Base-by-base conservation (phyloP, 1,140 invertebrate species). In the Drosophila watanabei region DNA sequence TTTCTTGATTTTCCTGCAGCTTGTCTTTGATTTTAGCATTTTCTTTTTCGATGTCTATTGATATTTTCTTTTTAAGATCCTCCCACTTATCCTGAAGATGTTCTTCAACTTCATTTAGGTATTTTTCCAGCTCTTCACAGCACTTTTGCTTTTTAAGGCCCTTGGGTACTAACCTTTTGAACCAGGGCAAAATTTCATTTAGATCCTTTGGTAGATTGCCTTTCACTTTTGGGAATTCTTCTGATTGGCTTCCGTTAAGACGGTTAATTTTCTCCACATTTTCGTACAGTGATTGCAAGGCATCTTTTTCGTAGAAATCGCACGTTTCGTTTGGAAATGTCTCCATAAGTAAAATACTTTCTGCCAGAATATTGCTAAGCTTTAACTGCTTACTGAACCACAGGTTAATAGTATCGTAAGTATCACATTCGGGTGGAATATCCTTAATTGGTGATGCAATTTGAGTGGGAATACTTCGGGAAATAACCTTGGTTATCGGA, bases 351-450 rank as follows among this genome's bases (percentile, higher is more conserved):
- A 35, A 35, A 10, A 5, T 24, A 35, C 37, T 20, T 37, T 37
- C 7, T 16, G 5, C 18, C 18, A 56, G 0, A 14, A 56, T 14
- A 56, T 56, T 9, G 13, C 52, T 56, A 10, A 56, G 52, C 13
- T 4, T 56, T 10, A 56, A 9, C 13, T 82, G 79, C 16, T 65
- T 51, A 8, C 56, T 75, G 14, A 87, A 59, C 83, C 83, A 86
- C 13, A 16, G 9, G 2, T 56, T 20, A 24, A 87, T 56, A n/a
- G 49, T 54, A 0, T 56, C 30, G 11, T 52, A 39, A 11, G 43
- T 59, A 6, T 58, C 10, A 35, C 82, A 84, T 0, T 43, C 24
- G 2, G 52, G 4, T 9, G 3, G 7, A 20, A 5, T 20, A 4
- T 16, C 33, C 52, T 9, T 10, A 13, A 24, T 16, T 37, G 33